Evolutionary conservation across 1,140 invertebrate species (phyloP), one percentile per base, ranked within the genome.

Genomic region (Diorhabda elongata): DNA sequence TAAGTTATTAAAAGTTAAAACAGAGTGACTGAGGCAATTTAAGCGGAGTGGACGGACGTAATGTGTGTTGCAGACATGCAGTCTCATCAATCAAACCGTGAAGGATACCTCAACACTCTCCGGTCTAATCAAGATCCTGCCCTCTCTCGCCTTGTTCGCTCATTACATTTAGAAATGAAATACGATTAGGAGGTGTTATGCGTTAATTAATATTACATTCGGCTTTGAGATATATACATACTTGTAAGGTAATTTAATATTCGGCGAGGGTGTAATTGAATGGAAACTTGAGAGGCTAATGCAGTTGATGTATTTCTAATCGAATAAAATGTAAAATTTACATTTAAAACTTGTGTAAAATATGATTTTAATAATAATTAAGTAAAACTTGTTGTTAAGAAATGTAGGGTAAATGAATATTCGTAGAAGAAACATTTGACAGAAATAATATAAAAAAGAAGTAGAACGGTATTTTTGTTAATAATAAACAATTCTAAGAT

Each of bases 1-100:
- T 75, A 75, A 77, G 70, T 77, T 77, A 77, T 76, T 76, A 77
- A 77, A 77, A 76, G 74, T 77, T 76, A 75, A 74, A 73, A 70
- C 61, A 64, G 67, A 71, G 70, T 74, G 71, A 74, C 70, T 70
- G 65, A 71, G 60, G 64, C 67, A 75, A 74, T 74, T 70, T 73
- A 42, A 26, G 47, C 6, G n/a, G 47, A 52, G 64, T 63, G 65
- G 70, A 73, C 67, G 72, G 72, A 73, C 72, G 64, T 52, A 52
- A 52, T 52, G 47, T 52, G 47, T 71, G 70, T 66, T 69, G 67
- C 70, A 73, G 72, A 73, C 72, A 66, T 68, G 71, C 61, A 71
- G 66, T 65, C 74, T 75, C 74, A 75, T 75, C 74, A 75, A 75
- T 74, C 73, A 75, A 72, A 70, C 56, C 44, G 42, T 72, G 70